These are phyloP conservation scores for Otolemur garnettii DNA, from an alignment of 2,113 vertebrate genomes.

Conservation along the genomic window DNA sequence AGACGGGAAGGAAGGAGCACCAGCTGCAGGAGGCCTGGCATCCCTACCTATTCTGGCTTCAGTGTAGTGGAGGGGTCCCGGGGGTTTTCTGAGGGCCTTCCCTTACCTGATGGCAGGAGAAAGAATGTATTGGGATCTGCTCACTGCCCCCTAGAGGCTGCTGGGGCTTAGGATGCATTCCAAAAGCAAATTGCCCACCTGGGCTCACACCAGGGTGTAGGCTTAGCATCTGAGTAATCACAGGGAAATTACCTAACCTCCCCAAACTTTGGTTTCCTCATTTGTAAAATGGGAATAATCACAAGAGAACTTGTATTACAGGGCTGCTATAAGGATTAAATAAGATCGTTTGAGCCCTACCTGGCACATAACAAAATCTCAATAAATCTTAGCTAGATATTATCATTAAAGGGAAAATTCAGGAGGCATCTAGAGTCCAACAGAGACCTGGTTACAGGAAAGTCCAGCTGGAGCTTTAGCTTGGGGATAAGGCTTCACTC, in stretches of 20 bases:
- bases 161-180: background rate
- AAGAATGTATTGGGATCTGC: background rate
- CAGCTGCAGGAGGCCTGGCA: background rate
- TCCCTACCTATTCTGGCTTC: background rate
- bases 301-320: background rate
- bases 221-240: background rate
- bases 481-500: background rate
- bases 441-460: background rate
- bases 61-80: background rate
- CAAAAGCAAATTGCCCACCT: background rate
- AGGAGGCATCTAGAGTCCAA: background rate
- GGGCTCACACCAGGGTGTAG: background rate
- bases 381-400: background rate
- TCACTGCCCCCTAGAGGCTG: fast-evolving
- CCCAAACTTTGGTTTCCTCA: background rate
- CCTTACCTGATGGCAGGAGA: background rate
- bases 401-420: background rate
- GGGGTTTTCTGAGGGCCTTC: constrained; percentile 16
- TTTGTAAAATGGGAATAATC: background rate
- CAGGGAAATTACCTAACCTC: background rate
- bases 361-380: background rate
- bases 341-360: background rate
- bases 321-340: background rate
- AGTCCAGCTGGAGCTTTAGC: background rate
- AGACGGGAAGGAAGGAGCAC: background rate